A percentile compares a stretch with the other conserved stretches of the same genome.
phyloP scores from a whole-genome alignment of 2,888 invertebrate species.

The Chloroclysta siterata region DNA sequence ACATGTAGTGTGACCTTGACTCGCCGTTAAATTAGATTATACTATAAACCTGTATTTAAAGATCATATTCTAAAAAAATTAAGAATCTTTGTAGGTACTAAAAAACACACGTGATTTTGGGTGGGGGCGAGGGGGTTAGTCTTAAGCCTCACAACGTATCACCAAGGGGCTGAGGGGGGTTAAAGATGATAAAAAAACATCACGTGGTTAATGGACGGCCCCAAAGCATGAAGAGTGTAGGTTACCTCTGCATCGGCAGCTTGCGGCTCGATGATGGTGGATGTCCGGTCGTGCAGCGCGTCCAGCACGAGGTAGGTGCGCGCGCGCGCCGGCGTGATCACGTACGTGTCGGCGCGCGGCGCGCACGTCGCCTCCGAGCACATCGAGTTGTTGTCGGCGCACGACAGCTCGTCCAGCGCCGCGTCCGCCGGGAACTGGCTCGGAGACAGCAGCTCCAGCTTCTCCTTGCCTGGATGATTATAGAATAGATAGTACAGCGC shows the following conservation, averaged over 20 bases:
- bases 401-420: conserved; percentile 57
- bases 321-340: conserved; percentile 70
- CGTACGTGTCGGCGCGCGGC: conserved; percentile 65
- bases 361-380: conserved; percentile 46
- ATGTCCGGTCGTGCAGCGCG: conserved; percentile 57
- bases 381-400: conserved; percentile 50
- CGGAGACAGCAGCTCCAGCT: conserved; percentile 57
- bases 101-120: no score
- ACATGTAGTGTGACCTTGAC: no score
- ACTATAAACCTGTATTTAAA: no score
- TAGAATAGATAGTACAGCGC: background rate
- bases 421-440: conserved; percentile 51
- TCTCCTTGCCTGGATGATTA: conserved; percentile 60
- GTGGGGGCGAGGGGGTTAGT: no score
- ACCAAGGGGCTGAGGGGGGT: no score
- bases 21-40: no score
- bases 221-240: no score
- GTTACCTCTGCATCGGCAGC: conserved; percentile 30
- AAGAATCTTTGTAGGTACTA: no score
- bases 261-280: conserved; percentile 60
- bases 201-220: no score
- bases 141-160: no score
- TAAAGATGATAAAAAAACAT: no score
- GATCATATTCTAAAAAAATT: no score
- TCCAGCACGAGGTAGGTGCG: conserved; percentile 69